Percentiles rank a stretch among this genome's conserved stretches.
phyloP scores from a whole-genome alignment of 1,140 invertebrate species.

The Gonioctena quinquepunctata region DNA sequence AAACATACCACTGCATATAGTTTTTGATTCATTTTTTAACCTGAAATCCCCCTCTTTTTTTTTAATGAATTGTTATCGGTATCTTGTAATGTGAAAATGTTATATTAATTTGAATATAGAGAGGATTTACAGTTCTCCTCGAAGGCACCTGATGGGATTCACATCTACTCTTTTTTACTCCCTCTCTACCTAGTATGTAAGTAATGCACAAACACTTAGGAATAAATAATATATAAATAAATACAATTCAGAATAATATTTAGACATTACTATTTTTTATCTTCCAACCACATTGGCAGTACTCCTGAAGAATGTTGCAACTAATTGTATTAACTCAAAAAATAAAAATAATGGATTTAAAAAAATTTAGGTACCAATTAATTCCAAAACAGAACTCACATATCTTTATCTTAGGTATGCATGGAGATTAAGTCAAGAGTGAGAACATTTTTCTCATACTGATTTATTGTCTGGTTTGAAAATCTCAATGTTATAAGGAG shows the following conservation, averaged over 20 bases:
- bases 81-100: too few species aligned
- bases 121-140: too few species aligned
- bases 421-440: too few species aligned
- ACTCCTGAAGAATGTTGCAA: background rate
- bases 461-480: background rate
- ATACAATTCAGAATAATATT: background rate
- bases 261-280: background rate
- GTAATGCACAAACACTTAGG: background rate
- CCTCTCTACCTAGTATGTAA: background rate
- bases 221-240: background rate
- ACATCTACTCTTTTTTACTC: background rate
- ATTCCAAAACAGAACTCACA: background rate
- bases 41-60: too few species aligned
- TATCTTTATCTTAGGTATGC: too few species aligned
- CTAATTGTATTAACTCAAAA: background rate
- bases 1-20: constrained; percentile 2
- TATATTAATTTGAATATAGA: too few species aligned
- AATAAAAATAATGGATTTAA: background rate
- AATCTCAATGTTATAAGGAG: background rate
- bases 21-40: background rate
- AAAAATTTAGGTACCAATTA: background rate
- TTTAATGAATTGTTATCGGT: too few species aligned
- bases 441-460: too few species aligned
- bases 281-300: background rate
- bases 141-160: too few species aligned